Evolutionary conservation across 2,113 vertebrate species (phyloP).

Genomic region (Gymnarchus niloticus): DNA sequence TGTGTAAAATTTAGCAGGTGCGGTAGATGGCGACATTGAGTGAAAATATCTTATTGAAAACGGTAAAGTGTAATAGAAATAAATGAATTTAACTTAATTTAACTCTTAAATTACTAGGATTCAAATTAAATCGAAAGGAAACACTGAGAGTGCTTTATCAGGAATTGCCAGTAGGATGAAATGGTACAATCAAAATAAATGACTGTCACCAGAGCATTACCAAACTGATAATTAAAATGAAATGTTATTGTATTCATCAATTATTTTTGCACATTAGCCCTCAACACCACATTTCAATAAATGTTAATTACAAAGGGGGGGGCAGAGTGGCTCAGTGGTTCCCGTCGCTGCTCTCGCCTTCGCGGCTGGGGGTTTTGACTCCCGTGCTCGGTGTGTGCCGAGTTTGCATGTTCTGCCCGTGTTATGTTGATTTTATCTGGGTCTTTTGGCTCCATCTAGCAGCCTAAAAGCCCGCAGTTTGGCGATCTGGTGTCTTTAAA

Average conservation of each 20-base stretch:
- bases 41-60: background rate
- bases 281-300: too few species aligned
- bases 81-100: background rate
- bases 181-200: background rate
- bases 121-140: conserved; percentile 3
- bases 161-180: background rate
- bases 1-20: background rate
- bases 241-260: background rate
- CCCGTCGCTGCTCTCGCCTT: background rate
- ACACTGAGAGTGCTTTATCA: background rate
- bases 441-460: background rate
- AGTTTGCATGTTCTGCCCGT: background rate
- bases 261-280: background rate
- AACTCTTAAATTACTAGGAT: background rate
- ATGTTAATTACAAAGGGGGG: background rate
- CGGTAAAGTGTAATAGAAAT: background rate
- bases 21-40: conserved; percentile 8
- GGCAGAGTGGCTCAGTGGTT: background rate
- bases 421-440: background rate
- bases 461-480: background rate
- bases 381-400: background rate
- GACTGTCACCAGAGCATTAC: background rate
- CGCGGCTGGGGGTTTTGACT: background rate
- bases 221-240: background rate
- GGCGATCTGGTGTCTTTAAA: background rate